Evolutionary conservation across 2,888 invertebrate genomes (phyloP).

Genomic region (Caenorhabditis macrosperma): DNA sequence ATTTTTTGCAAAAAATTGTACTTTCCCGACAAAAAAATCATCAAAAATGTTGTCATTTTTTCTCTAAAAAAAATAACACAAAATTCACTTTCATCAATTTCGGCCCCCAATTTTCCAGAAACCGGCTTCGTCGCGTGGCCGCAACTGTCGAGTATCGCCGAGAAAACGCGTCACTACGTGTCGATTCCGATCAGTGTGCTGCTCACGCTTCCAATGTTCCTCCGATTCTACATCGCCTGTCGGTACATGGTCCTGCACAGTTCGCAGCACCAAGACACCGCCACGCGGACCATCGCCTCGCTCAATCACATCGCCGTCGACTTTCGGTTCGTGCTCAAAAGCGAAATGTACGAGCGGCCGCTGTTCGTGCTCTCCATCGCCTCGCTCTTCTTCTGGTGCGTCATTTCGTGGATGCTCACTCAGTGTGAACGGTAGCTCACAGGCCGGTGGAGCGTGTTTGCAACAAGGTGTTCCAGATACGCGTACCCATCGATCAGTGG

Average conservation of each 20-base stretch:
- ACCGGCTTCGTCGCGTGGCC: conserved; percentile 66
- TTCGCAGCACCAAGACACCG: conserved; percentile 91
- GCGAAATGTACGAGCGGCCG: conserved; percentile 96
- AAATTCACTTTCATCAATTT: no score
- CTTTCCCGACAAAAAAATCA: no score
- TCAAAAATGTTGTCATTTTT: no score
- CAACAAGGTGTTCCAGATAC: conserved; percentile 43
- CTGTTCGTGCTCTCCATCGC: conserved; percentile 88
- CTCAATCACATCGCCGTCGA: conserved; percentile 89
- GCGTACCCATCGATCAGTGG: conserved; percentile 64
- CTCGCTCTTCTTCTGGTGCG: conserved; percentile 99
- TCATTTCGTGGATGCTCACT: conserved; percentile 97
- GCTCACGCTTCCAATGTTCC: conserved; percentile 98
- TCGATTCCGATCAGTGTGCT: conserved; percentile 88
- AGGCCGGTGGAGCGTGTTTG: background rate
- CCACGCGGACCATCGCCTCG: conserved; percentile 86
- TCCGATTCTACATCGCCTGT: conserved; percentile 97
- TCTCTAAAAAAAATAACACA: no score
- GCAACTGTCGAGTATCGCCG: conserved; percentile 58
- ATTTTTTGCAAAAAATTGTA: no score
- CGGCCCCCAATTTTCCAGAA: no score
- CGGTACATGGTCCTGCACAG: conserved; percentile 99
- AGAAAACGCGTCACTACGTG: conserved; percentile 51
- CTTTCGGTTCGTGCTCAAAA: conserved; percentile 94
- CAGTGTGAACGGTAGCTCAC: conserved; percentile 99